A percentile compares a stretch with the other conserved stretches of the same genome.
These are phyloP conservation scores for Elephantulus edwardii DNA, from an alignment of 2,113 vertebrate species.

Conservation along the genomic window DNA sequence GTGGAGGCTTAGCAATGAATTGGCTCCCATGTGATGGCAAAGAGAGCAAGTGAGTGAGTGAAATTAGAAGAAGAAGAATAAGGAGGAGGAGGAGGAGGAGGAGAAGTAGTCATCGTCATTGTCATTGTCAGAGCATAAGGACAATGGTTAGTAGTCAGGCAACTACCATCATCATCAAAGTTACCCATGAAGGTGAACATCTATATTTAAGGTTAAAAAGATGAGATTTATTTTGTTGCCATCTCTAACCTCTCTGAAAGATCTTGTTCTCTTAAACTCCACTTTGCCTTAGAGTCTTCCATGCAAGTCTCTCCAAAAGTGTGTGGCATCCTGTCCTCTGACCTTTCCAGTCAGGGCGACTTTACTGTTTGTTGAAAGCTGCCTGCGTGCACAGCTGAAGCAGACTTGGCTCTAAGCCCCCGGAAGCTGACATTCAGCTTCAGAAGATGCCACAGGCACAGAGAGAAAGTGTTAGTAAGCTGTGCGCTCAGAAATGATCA, in stretches of 20 bases:
- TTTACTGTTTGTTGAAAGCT: not conserved
- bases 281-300: not conserved
- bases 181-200: not conserved
- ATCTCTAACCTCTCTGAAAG: not conserved
- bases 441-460: not conserved
- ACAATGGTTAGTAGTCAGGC: not conserved
- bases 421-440: not conserved
- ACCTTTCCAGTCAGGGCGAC: not conserved
- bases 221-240: not conserved
- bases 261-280: not conserved
- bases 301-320: not conserved
- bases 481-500: accelerated
- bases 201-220: not conserved
- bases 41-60: too few relatives aligned
- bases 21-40: too few relatives aligned
- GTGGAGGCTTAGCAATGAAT: too few relatives aligned
- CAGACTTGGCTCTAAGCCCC: not conserved
- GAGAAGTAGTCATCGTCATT: too few relatives aligned
- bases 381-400: not conserved
- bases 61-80: too few relatives aligned
- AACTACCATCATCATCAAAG: not conserved
- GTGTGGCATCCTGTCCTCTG: not conserved
- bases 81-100: too few relatives aligned
- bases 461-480: not conserved
- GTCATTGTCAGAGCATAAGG: not conserved